These are phyloP conservation scores for Paradoxurus hermaphroditus DNA, from an alignment of 2,113 vertebrate genomes.

Conservation along the genomic window DNA sequence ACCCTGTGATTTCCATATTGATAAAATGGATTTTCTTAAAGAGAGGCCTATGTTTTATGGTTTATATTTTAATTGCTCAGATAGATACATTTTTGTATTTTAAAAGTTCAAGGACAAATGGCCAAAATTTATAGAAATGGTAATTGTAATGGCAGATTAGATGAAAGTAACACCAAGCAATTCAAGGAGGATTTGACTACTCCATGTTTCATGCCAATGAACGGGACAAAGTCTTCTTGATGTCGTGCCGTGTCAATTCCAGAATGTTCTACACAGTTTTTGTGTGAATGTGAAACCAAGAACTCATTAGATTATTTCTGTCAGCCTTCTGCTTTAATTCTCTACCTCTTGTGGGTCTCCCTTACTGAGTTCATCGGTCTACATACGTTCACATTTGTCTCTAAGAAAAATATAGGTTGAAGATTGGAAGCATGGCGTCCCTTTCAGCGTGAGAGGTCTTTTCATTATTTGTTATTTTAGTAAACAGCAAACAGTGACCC, in stretches of 20 bases:
- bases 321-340: background rate
- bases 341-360: background rate
- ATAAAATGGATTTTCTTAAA: background rate
- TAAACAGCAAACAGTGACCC: background rate
- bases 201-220: background rate
- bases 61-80: background rate
- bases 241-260: background rate
- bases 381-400: background rate
- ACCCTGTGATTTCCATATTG: background rate
- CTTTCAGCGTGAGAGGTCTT: background rate
- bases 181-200: background rate
- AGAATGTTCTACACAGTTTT: background rate
- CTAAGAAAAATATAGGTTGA: background rate
- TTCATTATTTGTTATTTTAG: background rate
- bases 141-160: background rate
- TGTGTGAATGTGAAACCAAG: background rate
- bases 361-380: no score
- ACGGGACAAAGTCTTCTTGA: background rate
- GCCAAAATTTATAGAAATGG: background rate
- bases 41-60: background rate
- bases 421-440: background rate
- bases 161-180: background rate
- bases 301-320: background rate
- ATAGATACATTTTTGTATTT: background rate
- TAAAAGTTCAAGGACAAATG: background rate